These are phyloP conservation scores for Tipula vernalis DNA, from an alignment of 2,888 invertebrate genomes.

Conservation along the genomic window DNA sequence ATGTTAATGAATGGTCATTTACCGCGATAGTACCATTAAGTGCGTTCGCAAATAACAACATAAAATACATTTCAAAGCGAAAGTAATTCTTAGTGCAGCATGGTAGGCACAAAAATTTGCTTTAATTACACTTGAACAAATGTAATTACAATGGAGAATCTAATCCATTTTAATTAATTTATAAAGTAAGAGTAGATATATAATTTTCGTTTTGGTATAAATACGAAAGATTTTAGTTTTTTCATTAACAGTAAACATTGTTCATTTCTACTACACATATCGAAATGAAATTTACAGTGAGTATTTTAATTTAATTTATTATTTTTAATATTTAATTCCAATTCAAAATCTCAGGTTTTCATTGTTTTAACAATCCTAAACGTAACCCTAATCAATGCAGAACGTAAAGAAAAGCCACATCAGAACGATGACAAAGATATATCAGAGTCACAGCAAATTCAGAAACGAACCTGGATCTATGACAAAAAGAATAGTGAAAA, in stretches of 20 bases:
- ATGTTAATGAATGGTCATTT: background rate
- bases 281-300: conserved; percentile 18
- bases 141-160: background rate
- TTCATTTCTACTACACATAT: conserved; percentile 12
- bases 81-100: background rate
- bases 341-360: background rate
- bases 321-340: background rate
- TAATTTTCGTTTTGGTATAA: conserved; percentile 4
- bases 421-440: conserved; percentile 13
- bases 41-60: background rate
- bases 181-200: background rate
- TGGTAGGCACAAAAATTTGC: background rate
- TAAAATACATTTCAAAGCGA: background rate
- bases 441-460: background rate
- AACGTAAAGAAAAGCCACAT: conserved; percentile 26
- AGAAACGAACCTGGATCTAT: background rate
- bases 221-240: background rate
- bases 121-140: background rate
- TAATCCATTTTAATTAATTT: background rate
- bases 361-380: background rate
- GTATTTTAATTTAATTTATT: conserved; percentile 9
- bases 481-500: background rate
- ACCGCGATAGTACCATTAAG: conserved; percentile 5
- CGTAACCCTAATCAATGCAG: background rate
- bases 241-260: conserved; percentile 7